phyloP scores from a whole-genome alignment of 2,888 invertebrate genomes.

The Drosophila mayaguana region DNA sequence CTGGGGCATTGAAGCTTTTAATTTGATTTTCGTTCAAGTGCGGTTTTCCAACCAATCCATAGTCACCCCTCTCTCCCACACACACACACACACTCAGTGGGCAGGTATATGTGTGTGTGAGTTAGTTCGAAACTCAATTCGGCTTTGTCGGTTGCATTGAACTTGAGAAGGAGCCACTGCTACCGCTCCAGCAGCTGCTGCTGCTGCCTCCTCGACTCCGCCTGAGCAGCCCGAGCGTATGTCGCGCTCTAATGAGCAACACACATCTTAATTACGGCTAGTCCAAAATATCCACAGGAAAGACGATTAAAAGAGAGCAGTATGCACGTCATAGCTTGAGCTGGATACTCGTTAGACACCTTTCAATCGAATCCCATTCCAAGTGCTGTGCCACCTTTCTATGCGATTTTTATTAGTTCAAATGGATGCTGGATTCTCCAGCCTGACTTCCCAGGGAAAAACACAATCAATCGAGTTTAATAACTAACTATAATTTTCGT shows the following conservation, averaged over 20 bases:
- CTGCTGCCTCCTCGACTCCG: not conserved
- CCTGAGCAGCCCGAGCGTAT: slow-evolving; percentile 21
- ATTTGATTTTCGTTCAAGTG: slow-evolving; percentile 82
- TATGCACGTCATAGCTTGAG: not conserved
- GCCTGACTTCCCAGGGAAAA: too few relatives aligned
- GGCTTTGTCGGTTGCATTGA: slow-evolving; percentile 49
- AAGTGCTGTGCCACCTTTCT: not conserved
- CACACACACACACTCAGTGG: slow-evolving; percentile 1
- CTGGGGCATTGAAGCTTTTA: slow-evolving; percentile 79
- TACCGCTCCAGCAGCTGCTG: slow-evolving; percentile 1
- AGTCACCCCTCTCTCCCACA: not conserved
- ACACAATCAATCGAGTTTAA: too few relatives aligned
- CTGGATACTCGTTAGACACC: not conserved
- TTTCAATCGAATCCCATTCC: not conserved
- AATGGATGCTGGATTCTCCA: not conserved
- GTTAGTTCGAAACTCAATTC: slow-evolving; percentile 44
- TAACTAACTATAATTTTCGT: too few relatives aligned
- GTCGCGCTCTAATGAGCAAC: slow-evolving; percentile 57
- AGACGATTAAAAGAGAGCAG: not conserved
- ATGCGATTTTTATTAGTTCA: slow-evolving; percentile 1
- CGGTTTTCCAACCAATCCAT: slow-evolving; percentile 63
- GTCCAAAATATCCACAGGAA: slow-evolving; percentile 7
- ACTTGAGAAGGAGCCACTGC: slow-evolving; percentile 27
- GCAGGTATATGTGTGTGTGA: slow-evolving; percentile 8
- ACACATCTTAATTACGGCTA: slow-evolving; percentile 56